phyloP scores from a whole-genome alignment of 2,888 invertebrate species.

The Caenorhabditis sulstoni region DNA sequence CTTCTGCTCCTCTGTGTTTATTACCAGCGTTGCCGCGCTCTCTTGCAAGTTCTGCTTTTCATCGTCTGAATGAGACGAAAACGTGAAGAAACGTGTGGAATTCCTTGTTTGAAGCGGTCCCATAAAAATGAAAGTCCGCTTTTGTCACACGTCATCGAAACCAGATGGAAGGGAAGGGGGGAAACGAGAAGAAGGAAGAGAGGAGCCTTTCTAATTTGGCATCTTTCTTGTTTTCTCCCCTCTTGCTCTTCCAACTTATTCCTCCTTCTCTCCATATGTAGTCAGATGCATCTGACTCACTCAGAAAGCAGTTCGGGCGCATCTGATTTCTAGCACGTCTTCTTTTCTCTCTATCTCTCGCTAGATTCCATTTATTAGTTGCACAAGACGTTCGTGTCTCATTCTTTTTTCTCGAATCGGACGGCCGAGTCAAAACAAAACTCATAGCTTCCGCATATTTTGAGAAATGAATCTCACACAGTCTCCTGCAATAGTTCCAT shows the following conservation, averaged over 20 bases:
- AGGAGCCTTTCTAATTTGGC: conserved; percentile 42
- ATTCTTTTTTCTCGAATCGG: background rate
- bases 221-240: conserved; percentile 57
- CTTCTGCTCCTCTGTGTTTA: too few species aligned
- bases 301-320: conserved; percentile 51
- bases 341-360: conserved; percentile 19
- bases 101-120: conserved; percentile 11
- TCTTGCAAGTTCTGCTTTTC: too few species aligned
- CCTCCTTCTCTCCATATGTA: conserved; percentile 27
- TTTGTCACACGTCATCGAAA: conserved; percentile 47
- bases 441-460: background rate
- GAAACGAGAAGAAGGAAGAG: conserved; percentile 5
- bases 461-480: too few species aligned
- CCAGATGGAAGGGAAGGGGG: conserved; percentile 44
- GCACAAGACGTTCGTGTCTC: conserved; percentile 35
- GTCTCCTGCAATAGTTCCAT: conserved; percentile 8
- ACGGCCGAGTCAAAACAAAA: conserved; percentile 9
- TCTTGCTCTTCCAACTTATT: conserved; percentile 35
- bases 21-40: too few species aligned
- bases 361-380: conserved; percentile 48
- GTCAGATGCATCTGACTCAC: conserved; percentile 42
- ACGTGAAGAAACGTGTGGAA: conserved; percentile 17
- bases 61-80: conserved; percentile 17
- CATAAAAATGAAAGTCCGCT: conserved; percentile 37
- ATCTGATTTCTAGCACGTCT: conserved; percentile 53